Evolutionary conservation across 2,888 invertebrate species (phyloP), one percentile per base, ranked within the genome.

Genomic region (Parnassius mnemosyne): DNA sequence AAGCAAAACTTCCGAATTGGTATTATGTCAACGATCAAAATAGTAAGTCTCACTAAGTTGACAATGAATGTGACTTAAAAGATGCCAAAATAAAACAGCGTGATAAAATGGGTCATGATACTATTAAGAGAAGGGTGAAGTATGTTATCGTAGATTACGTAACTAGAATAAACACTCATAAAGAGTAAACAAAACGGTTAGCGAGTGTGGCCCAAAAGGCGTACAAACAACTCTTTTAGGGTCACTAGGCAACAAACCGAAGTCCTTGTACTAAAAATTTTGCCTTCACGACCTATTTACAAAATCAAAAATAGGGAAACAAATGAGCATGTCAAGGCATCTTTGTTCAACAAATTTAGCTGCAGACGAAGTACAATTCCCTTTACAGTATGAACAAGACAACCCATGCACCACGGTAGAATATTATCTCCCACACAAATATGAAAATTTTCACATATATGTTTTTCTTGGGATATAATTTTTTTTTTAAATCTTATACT

Each of bases 151-250:
- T 71, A 65, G 67, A 71, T 84, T 81, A 80, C 76, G 73, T 74
- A 79, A 84, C 65, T 60, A 68, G 68, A 71, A 67, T 65, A 65
- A 65, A 69, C 65, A 72, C 63, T 60, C 69, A 58, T 60, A 76
- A n/a, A 69, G 68, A 81, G 46, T n/a, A 46, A 81, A 85, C 80
- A 83, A 74, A 80, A 77, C 76, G 69, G 72, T 83, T 82, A 81
- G 79, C 76, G 75, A 70, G 68, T 63, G 61, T 67, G 65, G 73
- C 46, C 59, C 52, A 74, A 79, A 78, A 77, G 76, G 77, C 75
- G 68, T 67, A 71, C 65, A 75, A 78, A 76, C 69, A 72, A 64
- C 70, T 71, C 69, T 66, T 70, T 66, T 61, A 64, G 65, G 66
- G 65, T 68, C 62, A 60, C 42, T 46, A 51, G 25, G 61, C 59